These are phyloP conservation scores for Leptestheria dahalacensis DNA, from an alignment of 1,140 invertebrate species.

Conservation along the genomic window DNA sequence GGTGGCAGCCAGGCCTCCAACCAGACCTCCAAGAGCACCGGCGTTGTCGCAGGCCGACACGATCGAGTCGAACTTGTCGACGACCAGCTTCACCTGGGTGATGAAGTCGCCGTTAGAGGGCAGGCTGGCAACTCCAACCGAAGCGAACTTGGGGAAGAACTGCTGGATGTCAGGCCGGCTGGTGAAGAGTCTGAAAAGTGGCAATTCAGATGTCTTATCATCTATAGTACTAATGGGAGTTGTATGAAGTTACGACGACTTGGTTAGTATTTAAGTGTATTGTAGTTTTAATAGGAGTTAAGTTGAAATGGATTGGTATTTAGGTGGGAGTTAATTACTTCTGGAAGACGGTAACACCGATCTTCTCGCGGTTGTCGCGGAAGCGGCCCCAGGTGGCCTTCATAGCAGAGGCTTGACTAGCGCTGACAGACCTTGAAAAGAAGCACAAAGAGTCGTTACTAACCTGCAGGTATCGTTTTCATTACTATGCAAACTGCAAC, in stretches of 20 bases:
- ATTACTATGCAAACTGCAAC: no score
- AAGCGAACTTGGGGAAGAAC: not conserved
- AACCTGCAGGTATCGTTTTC: no score
- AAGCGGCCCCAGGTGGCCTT: not conserved
- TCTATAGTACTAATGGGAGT: no score
- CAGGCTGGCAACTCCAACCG: not conserved
- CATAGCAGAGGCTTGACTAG: not conserved
- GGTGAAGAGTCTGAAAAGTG: not conserved
- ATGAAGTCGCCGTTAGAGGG: not conserved
- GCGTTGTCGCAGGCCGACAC: not conserved
- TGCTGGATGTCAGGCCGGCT: not conserved
- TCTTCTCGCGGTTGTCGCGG: not conserved
- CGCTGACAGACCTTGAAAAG: not conserved
- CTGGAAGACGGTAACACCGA: not conserved
- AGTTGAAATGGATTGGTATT: no score
- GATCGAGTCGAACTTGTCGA: not conserved
- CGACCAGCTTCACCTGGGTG: not conserved
- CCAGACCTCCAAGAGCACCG: not conserved
- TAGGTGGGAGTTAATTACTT: not conserved
- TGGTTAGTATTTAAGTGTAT: not conserved
- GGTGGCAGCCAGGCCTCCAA: not conserved
- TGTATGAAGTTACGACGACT: no score
- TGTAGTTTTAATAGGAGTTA: not conserved
- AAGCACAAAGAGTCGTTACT: no score
- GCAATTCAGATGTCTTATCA: no score